Percentiles rank a stretch among this genome's conserved stretches.
phyloP scores from a whole-genome alignment of 2,888 invertebrate species.

The Meliscaeva auricollis region DNA sequence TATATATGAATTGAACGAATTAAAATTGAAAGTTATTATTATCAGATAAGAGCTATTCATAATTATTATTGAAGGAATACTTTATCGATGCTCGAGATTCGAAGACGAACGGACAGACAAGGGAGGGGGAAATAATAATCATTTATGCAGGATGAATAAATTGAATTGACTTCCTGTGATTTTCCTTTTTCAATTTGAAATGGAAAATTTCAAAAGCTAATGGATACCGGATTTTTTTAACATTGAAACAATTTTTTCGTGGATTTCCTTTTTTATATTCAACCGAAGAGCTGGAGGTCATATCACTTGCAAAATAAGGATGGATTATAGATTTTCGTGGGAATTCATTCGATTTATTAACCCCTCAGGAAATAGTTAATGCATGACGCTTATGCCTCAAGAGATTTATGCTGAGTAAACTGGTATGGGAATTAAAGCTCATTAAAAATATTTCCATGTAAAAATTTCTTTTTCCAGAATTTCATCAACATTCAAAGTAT shows the following conservation, averaged over 20 bases:
- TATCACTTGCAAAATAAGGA: no score
- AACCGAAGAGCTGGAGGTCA: no score
- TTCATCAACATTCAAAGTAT: no score
- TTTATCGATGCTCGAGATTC: neutral
- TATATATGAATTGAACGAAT: neutral
- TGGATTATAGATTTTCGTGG: no score
- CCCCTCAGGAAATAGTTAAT: no score
- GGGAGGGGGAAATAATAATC: neutral
- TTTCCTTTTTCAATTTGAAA: constrained; percentile 14
- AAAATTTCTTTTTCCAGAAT: no score
- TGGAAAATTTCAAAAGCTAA: constrained; percentile 4
- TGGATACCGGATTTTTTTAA: constrained; percentile 11
- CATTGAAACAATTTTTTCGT: neutral
- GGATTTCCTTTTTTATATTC: no score
- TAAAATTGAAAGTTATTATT: constrained; percentile 16
- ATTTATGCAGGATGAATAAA: constrained; percentile 25
- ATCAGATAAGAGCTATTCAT: constrained; percentile 9
- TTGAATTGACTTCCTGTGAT: constrained; percentile 28
- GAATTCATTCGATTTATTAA: no score
- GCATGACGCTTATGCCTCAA: no score
- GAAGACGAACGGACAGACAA: neutral
- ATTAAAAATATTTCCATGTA: no score
- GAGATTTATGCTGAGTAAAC: no score
- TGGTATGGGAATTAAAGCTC: no score
- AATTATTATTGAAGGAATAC: constrained; percentile 9